Percentiles rank a stretch among this genome's conserved stretches.
Evolutionary conservation across 2,888 invertebrate genomes (phyloP).

Genomic region (Podabrus alpinus): DNA sequence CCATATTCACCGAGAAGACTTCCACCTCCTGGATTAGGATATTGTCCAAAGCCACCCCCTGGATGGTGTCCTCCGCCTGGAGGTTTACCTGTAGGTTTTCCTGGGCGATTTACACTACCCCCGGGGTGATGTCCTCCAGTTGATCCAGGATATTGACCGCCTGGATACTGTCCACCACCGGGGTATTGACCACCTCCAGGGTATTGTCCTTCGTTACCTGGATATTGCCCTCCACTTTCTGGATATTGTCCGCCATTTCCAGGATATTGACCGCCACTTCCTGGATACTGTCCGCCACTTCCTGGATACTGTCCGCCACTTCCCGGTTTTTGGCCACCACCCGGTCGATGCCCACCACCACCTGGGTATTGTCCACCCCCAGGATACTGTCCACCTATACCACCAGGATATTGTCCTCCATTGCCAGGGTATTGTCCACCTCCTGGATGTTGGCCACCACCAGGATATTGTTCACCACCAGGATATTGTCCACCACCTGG

Average conservation of each 20-base stretch:
- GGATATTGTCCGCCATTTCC: not conserved
- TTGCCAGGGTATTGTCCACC: not conserved
- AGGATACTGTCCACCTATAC: not conserved
- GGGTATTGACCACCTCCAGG: constrained; percentile 4
- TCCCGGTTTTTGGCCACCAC: not conserved
- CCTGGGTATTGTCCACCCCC: not conserved
- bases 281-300: not conserved
- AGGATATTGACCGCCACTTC: not conserved
- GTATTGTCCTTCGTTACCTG: not conserved
- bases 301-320: not conserved
- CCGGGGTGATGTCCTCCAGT: not conserved
- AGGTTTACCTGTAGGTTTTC: not conserved
- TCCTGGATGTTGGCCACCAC: not conserved
- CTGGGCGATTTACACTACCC: too few relatives aligned
- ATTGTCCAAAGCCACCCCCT: constrained; percentile 18
- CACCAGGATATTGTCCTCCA: not conserved
- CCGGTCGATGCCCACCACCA: not conserved
- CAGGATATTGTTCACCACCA: not conserved
- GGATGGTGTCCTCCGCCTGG: constrained; percentile 17
- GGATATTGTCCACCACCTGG: not conserved
- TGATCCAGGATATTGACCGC: too few relatives aligned
- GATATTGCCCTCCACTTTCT: constrained; percentile 1
- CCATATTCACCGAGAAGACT: constrained; percentile 28
- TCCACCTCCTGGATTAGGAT: constrained; percentile 23
- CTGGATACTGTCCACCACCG: not conserved